Base-by-base conservation (phyloP, 1,140 invertebrate genomes). In the Oscheius sp. region DNA sequence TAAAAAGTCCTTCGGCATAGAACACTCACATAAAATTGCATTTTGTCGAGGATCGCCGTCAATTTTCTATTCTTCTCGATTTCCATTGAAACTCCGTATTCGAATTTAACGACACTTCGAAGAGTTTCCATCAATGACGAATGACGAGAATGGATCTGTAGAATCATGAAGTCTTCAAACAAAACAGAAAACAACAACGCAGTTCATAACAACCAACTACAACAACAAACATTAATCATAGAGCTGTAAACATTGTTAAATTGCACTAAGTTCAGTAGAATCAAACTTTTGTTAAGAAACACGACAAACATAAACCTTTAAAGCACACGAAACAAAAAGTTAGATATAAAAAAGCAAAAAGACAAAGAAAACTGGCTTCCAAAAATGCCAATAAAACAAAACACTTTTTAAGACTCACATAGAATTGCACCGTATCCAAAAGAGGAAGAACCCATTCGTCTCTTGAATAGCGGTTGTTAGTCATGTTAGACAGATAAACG, bases 391-490 rank as follows among this genome's bases (percentile, higher is more conserved):
- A 13, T 10, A 20, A 63, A 4, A 42, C 28, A 64, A 61, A n/a
- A n/a, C n/a, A n/a, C n/a, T n/a, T n/a, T n/a, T n/a, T 49, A 34
- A 4, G 3, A 73, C 76, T 70, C 71, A 81, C 80, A 69, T 81
- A 81, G 67, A 78, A 82, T 38, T 81, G 80, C 13, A 81, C 70
- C n/a, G 76, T 77, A 55, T 81, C 80, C 79, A 81, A 69, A 23
- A 82, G 68, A 13, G 80, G 80, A n/a, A 46, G 52, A n/a, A 82
- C 80, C 82, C 82, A 83, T 62, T 81, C 74, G 63, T 83, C 82
- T 45, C 82, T 76, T 36, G 59, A 75, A 72, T 83, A 83, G 18
- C 82, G 77, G 68, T 83, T 84, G 35, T 80, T 58, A 20, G 77
- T 77, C 13, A 84, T 67, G 45, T 83, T 83, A n/a, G 67, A 66